Conservation (phyloP, 2,797 vertebrate species). For the Pseudochirops cupreus region DNA sequence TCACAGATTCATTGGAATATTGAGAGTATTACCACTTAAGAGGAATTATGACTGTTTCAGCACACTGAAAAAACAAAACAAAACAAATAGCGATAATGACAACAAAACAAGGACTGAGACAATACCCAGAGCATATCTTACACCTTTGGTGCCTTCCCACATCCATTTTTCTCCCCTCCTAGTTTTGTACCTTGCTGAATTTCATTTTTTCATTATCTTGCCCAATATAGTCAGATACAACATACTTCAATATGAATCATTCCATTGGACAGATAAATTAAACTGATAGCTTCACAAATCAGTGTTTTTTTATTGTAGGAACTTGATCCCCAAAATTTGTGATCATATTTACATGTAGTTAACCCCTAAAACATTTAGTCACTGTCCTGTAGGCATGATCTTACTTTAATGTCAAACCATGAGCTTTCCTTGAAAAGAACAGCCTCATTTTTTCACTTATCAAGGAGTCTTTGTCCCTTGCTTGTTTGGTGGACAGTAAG, state of each 20-base stretch:
- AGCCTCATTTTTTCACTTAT: conserved; percentile 34
- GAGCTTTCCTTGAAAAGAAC: neutral
- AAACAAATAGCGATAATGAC: too few species aligned
- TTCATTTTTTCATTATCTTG: neutral
- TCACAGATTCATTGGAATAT: neutral
- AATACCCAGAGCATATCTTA: neutral
- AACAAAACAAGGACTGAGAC: neutral
- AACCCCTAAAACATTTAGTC: neutral
- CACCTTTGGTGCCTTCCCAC: neutral
- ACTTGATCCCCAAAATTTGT: neutral
- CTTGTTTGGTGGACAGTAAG: neutral
- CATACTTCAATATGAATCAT: neutral
- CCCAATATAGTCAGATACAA: neutral
- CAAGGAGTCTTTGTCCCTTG: neutral
- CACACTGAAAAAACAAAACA: neutral
- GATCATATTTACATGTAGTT: neutral
- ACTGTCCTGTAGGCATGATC: neutral
- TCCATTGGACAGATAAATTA: neutral
- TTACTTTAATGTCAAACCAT: neutral
- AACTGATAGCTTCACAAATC: neutral
- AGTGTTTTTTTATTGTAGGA: neutral
- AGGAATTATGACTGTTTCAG: neutral
- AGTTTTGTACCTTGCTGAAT: neutral
- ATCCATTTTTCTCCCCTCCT: neutral
- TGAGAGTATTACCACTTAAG: neutral